Conservation (phyloP, 1,140 invertebrate genomes). For the Harlomillsia oculata region DNA sequence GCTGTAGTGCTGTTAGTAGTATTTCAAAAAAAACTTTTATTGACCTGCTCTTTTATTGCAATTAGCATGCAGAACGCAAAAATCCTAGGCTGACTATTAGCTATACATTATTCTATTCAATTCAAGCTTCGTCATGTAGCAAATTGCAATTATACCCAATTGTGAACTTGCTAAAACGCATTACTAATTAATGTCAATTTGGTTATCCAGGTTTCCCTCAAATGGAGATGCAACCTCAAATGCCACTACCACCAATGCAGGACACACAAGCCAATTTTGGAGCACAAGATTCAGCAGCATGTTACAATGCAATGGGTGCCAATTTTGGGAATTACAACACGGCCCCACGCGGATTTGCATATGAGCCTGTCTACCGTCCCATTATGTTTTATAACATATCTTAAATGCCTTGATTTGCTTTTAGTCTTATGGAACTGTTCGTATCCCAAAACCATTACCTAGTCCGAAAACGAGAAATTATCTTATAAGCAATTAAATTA, state of each 20-base stretch:
- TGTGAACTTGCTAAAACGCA: too few species aligned
- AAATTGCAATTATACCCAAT: too few species aligned
- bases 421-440: too few species aligned
- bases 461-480: too few species aligned
- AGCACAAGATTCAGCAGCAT: slow-evolving; percentile 9
- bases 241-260: slow-evolving; percentile 1
- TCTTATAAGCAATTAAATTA: too few species aligned
- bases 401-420: background rate
- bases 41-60: too few species aligned
- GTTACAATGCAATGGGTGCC: slow-evolving; percentile 6
- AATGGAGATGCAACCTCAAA: slow-evolving; percentile 6
- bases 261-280: background rate
- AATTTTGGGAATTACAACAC: slow-evolving; percentile 35
- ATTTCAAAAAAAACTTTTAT: background rate
- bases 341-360: slow-evolving; percentile 31
- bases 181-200: slow-evolving; percentile 1
- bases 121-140: too few species aligned
- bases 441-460: too few species aligned
- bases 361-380: slow-evolving; percentile 28
- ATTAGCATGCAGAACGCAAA: too few species aligned
- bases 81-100: too few species aligned
- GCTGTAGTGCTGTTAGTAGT: background rate
- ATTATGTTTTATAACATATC: slow-evolving; percentile 31
- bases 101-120: too few species aligned
- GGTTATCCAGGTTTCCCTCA: slow-evolving; percentile 19